Base-by-base conservation (phyloP, 2,113 vertebrate species). In the Oostethus manadensis region DNA sequence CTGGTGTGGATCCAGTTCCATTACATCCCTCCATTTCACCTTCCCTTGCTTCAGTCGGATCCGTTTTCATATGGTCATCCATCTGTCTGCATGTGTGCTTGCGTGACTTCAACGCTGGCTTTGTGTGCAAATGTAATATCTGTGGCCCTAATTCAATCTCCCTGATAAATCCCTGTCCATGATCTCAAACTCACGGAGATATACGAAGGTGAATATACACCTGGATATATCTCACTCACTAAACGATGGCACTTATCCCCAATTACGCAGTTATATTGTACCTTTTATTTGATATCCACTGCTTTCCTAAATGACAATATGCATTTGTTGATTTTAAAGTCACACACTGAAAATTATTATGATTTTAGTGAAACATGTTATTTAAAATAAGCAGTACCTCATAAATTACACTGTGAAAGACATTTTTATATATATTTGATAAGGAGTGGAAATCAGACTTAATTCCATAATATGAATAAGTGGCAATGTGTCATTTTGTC, bases 401-500 rank as follows among this genome's bases (percentile, higher is more conserved):
- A 22, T 51, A 58, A 23, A 63, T 65, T 44, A n/a, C 20, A 9
- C 33, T 38, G 22, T 21, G 40, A 55, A 40, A 40, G 33, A 54
- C 20, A 38, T 2, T 14, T 2, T 14, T 13, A 5, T 9, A 35
- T 18, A 3, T 4, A 53, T 68, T 78, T 49, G 81, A 60, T 68
- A 60, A 70, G 42, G 44, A 44, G 81, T 63, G 79, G 74, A 73
- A 86, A 80, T 77, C 56, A 54, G 75, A 78, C 77, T 42, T 68
- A 73, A 85, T 86, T 86, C 81, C 78, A 77, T 84, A 79, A 82
- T 80, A 79, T 67, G 63, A 80, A 66, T 62, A 87, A 72, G 82
- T 84, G 79, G 77, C 84, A 87, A 88, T 77, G 78, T 86, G 81
- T 79, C 71, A 87, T 84, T 87, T 85, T 80, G 76, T 71, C 58